These are phyloP conservation scores for Villa cingulata DNA, from an alignment of 2,888 invertebrate species.

Conservation along the genomic window DNA sequence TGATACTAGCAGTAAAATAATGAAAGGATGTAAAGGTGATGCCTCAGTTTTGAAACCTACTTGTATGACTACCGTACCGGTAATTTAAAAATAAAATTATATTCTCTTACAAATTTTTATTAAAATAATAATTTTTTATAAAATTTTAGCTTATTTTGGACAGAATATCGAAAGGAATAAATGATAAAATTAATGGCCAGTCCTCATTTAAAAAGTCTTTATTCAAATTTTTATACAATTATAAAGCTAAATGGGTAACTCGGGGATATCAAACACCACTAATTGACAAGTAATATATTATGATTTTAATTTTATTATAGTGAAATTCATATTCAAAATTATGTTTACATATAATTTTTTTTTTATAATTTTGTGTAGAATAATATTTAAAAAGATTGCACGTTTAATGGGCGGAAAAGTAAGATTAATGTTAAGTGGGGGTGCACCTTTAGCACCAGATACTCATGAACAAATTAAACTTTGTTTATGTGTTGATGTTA, in stretches of 20 bases:
- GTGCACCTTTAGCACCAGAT: constrained; percentile 89
- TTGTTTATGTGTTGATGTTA: constrained; percentile 79
- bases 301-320: not conserved
- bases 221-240: constrained; percentile 88
- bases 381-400: constrained; percentile 34
- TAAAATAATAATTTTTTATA: too few relatives aligned
- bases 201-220: constrained; percentile 65
- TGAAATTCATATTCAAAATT: not conserved
- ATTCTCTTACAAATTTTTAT: not conserved
- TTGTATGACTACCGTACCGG: constrained; percentile 92
- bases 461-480: constrained; percentile 88
- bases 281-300: constrained; percentile 48
- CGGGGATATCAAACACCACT: constrained; percentile 72
- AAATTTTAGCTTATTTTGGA: constrained; percentile 75
- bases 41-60: constrained; percentile 83
- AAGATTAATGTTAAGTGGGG: constrained; percentile 79
- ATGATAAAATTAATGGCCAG: constrained; percentile 80
- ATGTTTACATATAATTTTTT: not conserved
- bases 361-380: constrained; percentile 15
- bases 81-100: constrained; percentile 35
- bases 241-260: constrained; percentile 76
- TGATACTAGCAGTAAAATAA: constrained; percentile 88
- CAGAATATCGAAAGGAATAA: constrained; percentile 92
- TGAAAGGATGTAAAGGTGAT: constrained; percentile 88
- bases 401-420: constrained; percentile 78